Conservation (phyloP, 2,113 vertebrate genomes). For the Caranx melampygus region DNA sequence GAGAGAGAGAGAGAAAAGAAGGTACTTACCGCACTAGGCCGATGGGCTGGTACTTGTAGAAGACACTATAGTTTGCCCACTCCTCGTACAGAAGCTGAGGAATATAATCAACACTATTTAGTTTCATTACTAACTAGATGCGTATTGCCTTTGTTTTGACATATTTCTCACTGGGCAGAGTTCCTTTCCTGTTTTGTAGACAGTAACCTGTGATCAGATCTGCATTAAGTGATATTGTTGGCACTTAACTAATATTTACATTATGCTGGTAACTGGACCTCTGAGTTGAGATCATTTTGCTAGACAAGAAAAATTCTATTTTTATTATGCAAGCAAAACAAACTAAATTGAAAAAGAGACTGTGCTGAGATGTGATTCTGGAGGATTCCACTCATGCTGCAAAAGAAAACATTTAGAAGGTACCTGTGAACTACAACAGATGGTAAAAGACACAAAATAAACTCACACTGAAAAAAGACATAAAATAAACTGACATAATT, state of each 20-base stretch:
- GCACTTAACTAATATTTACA: no score
- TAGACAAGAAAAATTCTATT: no score
- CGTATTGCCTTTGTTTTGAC: neutral
- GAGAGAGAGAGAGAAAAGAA: no score
- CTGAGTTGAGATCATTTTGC: no score
- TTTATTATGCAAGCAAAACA: no score
- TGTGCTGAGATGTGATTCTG: no score
- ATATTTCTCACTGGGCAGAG: neutral
- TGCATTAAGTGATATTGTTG: neutral
- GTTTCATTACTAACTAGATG: neutral
- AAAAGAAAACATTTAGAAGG: no score
- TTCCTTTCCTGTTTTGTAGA: neutral
- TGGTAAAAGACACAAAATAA: no score
- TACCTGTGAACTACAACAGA: no score
- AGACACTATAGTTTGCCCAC: conserved; percentile 96
- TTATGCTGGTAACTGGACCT: no score
- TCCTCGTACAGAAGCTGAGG: conserved; percentile 94
- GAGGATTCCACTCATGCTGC: no score
- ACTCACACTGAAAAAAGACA: neutral
- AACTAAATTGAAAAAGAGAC: no score
- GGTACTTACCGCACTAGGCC: conserved; percentile 91
- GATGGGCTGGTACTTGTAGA: conserved; percentile 97
- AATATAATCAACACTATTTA: conserved; percentile 40
- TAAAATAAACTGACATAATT: neutral
- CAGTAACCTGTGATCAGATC: neutral